A percentile compares a stretch with the other conserved stretches of the same genome.
phyloP scores from a whole-genome alignment of 2,797 vertebrate genomes.

The Chaunax sp. region DNA sequence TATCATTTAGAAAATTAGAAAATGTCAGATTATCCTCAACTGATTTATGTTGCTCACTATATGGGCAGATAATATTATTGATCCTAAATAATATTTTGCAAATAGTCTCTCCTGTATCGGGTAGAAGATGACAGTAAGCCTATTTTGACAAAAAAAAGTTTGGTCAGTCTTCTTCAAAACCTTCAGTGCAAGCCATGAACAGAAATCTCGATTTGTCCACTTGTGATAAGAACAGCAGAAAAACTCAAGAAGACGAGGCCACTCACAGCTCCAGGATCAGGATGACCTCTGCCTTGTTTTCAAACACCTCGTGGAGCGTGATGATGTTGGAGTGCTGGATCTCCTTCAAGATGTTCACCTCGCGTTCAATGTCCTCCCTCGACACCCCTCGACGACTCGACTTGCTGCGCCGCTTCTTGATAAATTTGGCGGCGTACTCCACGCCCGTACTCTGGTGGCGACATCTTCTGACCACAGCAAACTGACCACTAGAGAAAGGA shows the following conservation, averaged over 20 bases:
- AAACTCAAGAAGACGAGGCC: not conserved
- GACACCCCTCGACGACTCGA: slow-evolving; percentile 94
- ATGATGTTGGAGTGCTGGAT: slow-evolving; percentile 97
- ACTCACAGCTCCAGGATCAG: slow-evolving; percentile 99
- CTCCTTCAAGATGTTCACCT: slow-evolving; percentile 96
- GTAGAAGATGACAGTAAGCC: not conserved
- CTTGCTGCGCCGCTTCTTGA: slow-evolving; percentile 96
- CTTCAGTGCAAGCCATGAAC: not conserved
- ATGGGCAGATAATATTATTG: too few species aligned
- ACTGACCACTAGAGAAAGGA: slow-evolving; percentile 87
- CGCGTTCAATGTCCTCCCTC: slow-evolving; percentile 95
- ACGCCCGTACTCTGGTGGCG: slow-evolving; percentile 87
- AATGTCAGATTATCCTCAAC: too few species aligned
- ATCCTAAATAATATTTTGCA: too few species aligned
- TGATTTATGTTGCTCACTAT: too few species aligned
- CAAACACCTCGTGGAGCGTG: slow-evolving; percentile 93
- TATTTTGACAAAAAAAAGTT: not conserved
- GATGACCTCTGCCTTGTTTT: slow-evolving; percentile 96
- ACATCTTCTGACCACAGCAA: slow-evolving; percentile 95
- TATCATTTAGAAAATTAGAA: too few species aligned
- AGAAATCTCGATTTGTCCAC: not conserved
- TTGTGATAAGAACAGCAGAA: not conserved
- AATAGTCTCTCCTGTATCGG: not conserved
- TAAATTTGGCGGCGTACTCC: slow-evolving; percentile 95
- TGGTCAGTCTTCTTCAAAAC: too few species aligned